Base-by-base conservation (phyloP, 92 coral and sea anemone species). In the Bergia puertoricense region DNA sequence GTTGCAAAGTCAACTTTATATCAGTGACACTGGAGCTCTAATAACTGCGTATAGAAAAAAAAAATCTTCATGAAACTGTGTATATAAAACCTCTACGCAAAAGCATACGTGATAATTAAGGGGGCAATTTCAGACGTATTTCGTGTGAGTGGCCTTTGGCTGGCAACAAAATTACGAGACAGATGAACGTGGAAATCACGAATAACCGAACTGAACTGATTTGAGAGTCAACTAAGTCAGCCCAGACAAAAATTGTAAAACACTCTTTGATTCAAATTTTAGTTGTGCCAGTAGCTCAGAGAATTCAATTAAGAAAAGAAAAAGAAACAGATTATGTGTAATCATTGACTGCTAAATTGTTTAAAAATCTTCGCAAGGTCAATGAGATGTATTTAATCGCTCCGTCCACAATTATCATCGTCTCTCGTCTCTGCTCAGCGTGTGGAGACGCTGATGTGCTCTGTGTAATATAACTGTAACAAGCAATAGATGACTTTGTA, bases 281-380 rank as follows among this genome's bases (percentile, higher is more conserved):
- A 66, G 11, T 45, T 83, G 37, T 36, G 44, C 87, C 75, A 50
- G 39, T 2, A 71, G 78, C 65, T 45, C 74, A 48, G 11, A 54
- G 59, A 72, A 69, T 74, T 84, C 79, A 8, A 44, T 69, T 84
- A 69, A 48, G 87, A 72, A 43, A 30, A 72, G 79, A 73, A 72
- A 45, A 84, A 71, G 87, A 71, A 84, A 84, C 87, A 71, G 78
- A 84, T 84, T 84, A 84, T 50, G 43, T 71, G 37, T 71, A 45
- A 84, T 84, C 45, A 79, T 84, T 83, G 86, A 83, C 78, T 83
- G 76, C 66, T 83, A 36, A 68, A 83, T 83, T 84, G 87, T 84
- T 84, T 84, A 46, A 84, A 51, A 84, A 69, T 73, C 87, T 71
- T 48, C 45, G 66, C 77, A 75, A 84, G 87, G 87, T 84, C 87